Evolutionary conservation across 2,113 vertebrate species (phyloP).

Genomic region (Semicossyphus pulcher): DNA sequence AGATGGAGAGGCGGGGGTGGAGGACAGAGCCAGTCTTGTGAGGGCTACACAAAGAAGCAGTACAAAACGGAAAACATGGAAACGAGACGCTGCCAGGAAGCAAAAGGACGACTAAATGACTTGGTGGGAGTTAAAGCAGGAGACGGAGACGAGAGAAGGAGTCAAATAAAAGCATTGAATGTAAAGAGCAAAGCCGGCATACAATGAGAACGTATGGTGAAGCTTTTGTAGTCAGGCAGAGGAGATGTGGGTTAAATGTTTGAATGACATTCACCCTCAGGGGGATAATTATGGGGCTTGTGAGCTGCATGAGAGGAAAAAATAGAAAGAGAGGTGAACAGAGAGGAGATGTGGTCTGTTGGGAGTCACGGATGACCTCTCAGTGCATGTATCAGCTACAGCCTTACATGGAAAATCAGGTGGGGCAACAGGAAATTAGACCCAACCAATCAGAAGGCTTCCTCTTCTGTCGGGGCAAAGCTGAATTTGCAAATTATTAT

Average conservation of each 20-base stretch:
- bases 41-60: slow-evolving; percentile 49
- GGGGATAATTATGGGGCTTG: slow-evolving; percentile 19
- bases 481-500: background rate
- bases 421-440: too few species aligned
- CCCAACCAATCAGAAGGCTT: background rate
- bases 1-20: slow-evolving; percentile 72
- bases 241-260: slow-evolving; percentile 19
- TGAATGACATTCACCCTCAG: slow-evolving; percentile 1
- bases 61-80: slow-evolving; percentile 51
- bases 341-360: background rate
- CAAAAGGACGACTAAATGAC: slow-evolving; percentile 53
- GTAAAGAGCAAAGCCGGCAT: background rate
- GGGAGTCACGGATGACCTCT: background rate
- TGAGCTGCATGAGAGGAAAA: background rate
- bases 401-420: too few species aligned
- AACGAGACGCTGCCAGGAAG: slow-evolving; percentile 43
- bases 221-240: background rate
- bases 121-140: slow-evolving; percentile 46
- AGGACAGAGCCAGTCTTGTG: slow-evolving; percentile 51
- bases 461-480: background rate
- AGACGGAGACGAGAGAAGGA: slow-evolving; percentile 29
- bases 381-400: too few species aligned
- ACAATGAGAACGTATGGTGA: background rate
- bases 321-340: background rate
- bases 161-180: background rate